Base-by-base conservation (phyloP, 2,888 invertebrate genomes). In the Liposcelis brunnea region DNA sequence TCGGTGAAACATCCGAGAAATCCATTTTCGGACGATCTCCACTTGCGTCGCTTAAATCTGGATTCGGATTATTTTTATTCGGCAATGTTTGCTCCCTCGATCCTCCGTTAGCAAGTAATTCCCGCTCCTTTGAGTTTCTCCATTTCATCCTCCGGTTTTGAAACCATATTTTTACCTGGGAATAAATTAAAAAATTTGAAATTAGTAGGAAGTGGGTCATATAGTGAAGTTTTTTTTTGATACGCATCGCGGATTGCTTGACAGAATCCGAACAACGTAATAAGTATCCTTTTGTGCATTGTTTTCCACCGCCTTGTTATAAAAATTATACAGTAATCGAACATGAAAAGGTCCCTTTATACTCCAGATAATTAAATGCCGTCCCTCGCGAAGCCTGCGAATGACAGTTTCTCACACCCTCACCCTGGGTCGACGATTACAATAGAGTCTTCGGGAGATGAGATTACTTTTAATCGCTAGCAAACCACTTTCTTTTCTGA, bases 101-200 rank as follows among this genome's bases (percentile, higher is more conserved):
- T 2, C 94, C 94, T 0, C 94, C 94, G 15, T 80, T 81, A 0
- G 94, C 93, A 18, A 95, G 68, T 0, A 94, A 72, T 63, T 95
- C 94, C 31, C 94, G 72, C 62, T 95, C 95, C 66, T 95, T 95
- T 3, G 90, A 91, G 65, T 97, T 97, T 45, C 97, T 75, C 95
- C 95, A 95, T 64, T 91, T 97, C 95, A 97, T 97, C 46, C 95
- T 80, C 0, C 95, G 79, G 62, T 97, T 97, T 72, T 97, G 95
- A 65, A 97, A 97, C 82, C 83, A 83, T 49, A 84, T 83, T 63
- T 83, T 83, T 47, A 83, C 83, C 83, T 83, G 66, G 15, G 66
- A 65, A 26, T 47, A 38, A 40, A 45, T 15, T 26, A 26, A 8
- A 26, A 26, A 26, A 38, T 14, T 5, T 42, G 19, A 35, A 15